phyloP scores from a whole-genome alignment of 2,888 invertebrate genomes.

The Zygothrica quintamaculata region DNA sequence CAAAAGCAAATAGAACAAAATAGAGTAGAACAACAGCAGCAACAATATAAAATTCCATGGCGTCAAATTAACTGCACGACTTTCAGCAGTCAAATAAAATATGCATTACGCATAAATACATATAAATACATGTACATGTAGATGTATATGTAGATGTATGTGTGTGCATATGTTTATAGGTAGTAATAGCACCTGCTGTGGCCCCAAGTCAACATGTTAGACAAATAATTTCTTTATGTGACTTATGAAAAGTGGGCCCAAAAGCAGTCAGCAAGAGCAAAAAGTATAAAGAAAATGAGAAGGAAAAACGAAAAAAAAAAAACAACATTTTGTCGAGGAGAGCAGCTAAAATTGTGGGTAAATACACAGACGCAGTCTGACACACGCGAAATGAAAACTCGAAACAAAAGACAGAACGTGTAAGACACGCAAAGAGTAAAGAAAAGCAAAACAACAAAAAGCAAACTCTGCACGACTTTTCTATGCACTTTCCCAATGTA shows the following conservation, averaged over 20 bases:
- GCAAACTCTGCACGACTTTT: slow-evolving; percentile 14
- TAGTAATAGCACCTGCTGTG: slow-evolving; percentile 32
- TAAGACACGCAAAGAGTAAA: slow-evolving; percentile 64
- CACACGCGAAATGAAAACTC: slow-evolving; percentile 53
- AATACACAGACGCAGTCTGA: slow-evolving; percentile 40
- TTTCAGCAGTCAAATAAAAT: slow-evolving; percentile 63
- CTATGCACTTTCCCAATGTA: no score
- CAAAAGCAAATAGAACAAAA: slow-evolving; percentile 4
- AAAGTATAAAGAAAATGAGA: slow-evolving; percentile 20
- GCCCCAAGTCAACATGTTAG: slow-evolving; percentile 58
- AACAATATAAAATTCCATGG: slow-evolving; percentile 8
- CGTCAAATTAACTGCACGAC: slow-evolving; percentile 58
- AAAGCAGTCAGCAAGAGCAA: slow-evolving; percentile 19
- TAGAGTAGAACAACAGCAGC: slow-evolving; percentile 4
- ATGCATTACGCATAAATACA: slow-evolving; percentile 65
- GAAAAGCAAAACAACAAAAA: slow-evolving; percentile 32
- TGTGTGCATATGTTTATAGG: no score
- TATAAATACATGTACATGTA: no score
- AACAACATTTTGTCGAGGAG: slow-evolving; percentile 13
- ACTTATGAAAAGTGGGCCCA: slow-evolving; percentile 59
- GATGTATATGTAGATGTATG: no score
- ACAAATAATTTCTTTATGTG: slow-evolving; percentile 72
- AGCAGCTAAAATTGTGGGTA: slow-evolving; percentile 40
- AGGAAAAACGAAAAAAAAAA: slow-evolving; percentile 13
- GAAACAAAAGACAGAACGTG: slow-evolving; percentile 66